A percentile compares a stretch with the other conserved stretches of the same genome.
phyloP scores from a whole-genome alignment of 2,888 invertebrate genomes.

The Leptopilina myrica region DNA sequence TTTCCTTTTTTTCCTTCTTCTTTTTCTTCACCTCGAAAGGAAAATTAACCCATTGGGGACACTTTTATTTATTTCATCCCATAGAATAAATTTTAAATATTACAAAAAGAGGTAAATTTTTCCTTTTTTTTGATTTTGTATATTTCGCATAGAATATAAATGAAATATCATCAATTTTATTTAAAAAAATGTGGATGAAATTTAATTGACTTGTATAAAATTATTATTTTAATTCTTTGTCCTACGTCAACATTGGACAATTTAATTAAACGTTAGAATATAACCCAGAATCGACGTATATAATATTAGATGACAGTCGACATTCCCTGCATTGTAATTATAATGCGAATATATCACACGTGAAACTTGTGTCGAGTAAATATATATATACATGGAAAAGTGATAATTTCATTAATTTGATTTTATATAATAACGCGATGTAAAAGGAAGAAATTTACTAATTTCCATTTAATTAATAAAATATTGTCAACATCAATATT shows the following conservation, averaged over 20 bases:
- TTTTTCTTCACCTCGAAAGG: too few species aligned
- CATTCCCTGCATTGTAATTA: conserved; percentile 29
- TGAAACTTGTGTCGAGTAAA: background rate
- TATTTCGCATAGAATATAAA: too few species aligned
- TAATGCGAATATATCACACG: background rate
- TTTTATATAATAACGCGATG: background rate
- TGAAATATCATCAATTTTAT: background rate
- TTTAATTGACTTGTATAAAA: background rate
- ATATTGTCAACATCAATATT: too few species aligned
- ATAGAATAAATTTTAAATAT: too few species aligned
- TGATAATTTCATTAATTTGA: background rate
- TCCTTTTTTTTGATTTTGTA: too few species aligned
- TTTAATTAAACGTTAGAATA: conserved; percentile 28
- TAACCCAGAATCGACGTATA: conserved; percentile 1
- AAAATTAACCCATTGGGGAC: too few species aligned
- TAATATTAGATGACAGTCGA: conserved; percentile 9
- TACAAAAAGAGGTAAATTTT: too few species aligned
- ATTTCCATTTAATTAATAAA: conserved; percentile 1
- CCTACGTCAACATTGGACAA: background rate
- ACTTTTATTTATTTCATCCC: too few species aligned
- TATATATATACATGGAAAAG: background rate
- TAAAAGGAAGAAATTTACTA: background rate
- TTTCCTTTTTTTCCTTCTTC: background rate
- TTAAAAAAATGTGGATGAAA: background rate
- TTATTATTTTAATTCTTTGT: background rate